These are phyloP conservation scores for Aplysina aerophoba DNA, from an alignment of 37 sponge, comb jelly and placozoan genomes.

Conservation along the genomic window DNA sequence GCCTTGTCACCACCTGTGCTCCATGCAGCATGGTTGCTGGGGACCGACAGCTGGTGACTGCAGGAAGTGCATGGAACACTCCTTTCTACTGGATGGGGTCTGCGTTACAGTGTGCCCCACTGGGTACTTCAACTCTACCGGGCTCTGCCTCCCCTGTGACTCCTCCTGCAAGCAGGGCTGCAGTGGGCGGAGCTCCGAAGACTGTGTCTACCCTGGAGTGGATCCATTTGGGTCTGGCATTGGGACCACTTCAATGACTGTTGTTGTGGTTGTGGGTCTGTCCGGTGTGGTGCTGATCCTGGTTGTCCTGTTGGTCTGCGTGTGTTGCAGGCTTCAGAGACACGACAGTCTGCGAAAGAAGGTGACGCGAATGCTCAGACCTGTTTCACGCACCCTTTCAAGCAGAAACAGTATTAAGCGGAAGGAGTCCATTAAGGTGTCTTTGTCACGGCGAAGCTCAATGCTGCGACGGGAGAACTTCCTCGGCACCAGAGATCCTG, in stretches of 20 bases:
- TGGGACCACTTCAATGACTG: slow-evolving; percentile 53
- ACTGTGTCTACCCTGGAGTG: slow-evolving; percentile 37
- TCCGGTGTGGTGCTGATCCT: slow-evolving; percentile 11
- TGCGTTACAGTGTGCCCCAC: slow-evolving; percentile 49
- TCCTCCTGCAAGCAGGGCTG: slow-evolving; percentile 64
- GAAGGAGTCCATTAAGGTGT: slow-evolving; percentile 8
- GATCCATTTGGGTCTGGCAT: slow-evolving; percentile 60
- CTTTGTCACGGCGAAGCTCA: slow-evolving; percentile 5
- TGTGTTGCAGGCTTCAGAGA: background rate
- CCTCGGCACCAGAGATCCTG: slow-evolving; percentile 15
- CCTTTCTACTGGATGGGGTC: slow-evolving; percentile 1
- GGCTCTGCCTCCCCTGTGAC: slow-evolving; percentile 52
- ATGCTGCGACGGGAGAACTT: background rate
- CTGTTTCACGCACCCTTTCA: background rate
- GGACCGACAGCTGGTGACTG: slow-evolving; percentile 67
- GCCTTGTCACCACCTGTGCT: slow-evolving; percentile 56
- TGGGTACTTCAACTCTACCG: slow-evolving; percentile 7
- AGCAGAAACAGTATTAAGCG: background rate
- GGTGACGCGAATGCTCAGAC: background rate
- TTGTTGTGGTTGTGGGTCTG: slow-evolving; percentile 45
- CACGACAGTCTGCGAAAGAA: background rate
- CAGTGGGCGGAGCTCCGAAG: slow-evolving; percentile 25
- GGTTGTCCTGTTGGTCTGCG: slow-evolving; percentile 28
- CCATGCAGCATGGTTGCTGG: slow-evolving; percentile 43
- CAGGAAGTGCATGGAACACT: slow-evolving; percentile 26